A percentile compares a stretch with the other conserved stretches of the same genome.
Conservation (phyloP, 2,113 vertebrate genomes). For the Urocolius indicus region DNA sequence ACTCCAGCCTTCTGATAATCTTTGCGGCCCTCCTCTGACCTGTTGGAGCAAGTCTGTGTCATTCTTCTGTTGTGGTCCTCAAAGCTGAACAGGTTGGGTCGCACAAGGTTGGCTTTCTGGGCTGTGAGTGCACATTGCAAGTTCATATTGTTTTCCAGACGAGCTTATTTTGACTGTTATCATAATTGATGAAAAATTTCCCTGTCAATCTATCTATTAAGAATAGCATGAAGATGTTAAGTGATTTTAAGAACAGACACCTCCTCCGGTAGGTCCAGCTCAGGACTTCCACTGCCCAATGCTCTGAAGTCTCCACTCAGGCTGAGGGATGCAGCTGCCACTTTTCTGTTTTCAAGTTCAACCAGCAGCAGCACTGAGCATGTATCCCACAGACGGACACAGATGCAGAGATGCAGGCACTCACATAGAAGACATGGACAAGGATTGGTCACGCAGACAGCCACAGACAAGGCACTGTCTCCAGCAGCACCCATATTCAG, state of each 20-base stretch:
- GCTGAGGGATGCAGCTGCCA: background rate
- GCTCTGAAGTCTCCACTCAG: background rate
- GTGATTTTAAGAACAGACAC: background rate
- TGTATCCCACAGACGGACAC: background rate
- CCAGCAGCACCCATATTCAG: background rate
- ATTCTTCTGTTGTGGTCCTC: background rate
- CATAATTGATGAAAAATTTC: background rate
- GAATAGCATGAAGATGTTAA: background rate
- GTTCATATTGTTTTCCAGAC: background rate
- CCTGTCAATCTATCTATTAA: background rate
- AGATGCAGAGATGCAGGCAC: background rate
- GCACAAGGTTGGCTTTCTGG: no score
- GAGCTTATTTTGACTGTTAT: background rate
- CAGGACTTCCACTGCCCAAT: background rate
- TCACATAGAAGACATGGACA: fast-evolving
- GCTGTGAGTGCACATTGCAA: fast-evolving
- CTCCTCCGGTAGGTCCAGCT: background rate
- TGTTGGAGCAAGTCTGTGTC: background rate
- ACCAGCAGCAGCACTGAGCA: background rate
- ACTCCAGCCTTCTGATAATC: background rate
- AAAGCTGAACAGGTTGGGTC: background rate
- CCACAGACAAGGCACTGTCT: fast-evolving
- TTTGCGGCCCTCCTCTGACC: background rate
- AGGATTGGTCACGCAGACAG: fast-evolving
- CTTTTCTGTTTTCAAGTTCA: background rate